Base-by-base conservation (phyloP, 2,797 vertebrate genomes). In the Sparus aurata region DNA sequence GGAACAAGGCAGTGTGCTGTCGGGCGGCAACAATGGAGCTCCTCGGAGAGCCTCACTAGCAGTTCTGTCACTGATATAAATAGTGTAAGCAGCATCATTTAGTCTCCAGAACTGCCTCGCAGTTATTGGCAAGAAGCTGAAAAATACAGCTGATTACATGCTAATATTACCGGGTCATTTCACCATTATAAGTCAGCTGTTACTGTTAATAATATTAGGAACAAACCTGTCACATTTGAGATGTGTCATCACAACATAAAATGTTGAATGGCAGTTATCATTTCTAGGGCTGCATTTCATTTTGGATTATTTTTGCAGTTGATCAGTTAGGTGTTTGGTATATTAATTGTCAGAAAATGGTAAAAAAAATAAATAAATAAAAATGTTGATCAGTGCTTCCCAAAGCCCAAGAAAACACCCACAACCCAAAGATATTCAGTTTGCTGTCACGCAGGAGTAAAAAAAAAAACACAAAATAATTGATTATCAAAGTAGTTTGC, bases 31-130 rank as follows among this genome's bases (percentile, higher is more conserved):
- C 94, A 83, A 90, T 81, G 77, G 83, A n/a, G 74, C 89, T 94
- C 95, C 94, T 93, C 88, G 47, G 95, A 96, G 95, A 95, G 94
- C 94, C 90, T 69, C 85, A 93, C 92, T 93, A 87, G 89, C 93
- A 89, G 93, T 91, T 88, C 91, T 94, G 96, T 95, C 95, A 96
- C 93, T 89, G 95, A 97, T 96, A 97, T 94, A 96, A 97, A 97
- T 94, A 95, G 94, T 90, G 93, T 81, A 84, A 93, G 91, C 64
- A 94, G 91, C 96, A 95, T 93, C 92, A 95, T 95, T 93, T 84
- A 93, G 91, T 85, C 85, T 75, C 82, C 86, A 92, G 90, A 75
- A 69, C 68, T 59, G 69, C 67, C 66, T 84, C 58, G 13, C 77
- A 10, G 80, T 65, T 79, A 87, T 80, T 82, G 88, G 82, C 79